A percentile compares a stretch with the other conserved stretches of the same genome.
These are phyloP conservation scores for Cardiocondyla obscurior DNA, from an alignment of 1,140 invertebrate genomes.

Conservation along the genomic window DNA sequence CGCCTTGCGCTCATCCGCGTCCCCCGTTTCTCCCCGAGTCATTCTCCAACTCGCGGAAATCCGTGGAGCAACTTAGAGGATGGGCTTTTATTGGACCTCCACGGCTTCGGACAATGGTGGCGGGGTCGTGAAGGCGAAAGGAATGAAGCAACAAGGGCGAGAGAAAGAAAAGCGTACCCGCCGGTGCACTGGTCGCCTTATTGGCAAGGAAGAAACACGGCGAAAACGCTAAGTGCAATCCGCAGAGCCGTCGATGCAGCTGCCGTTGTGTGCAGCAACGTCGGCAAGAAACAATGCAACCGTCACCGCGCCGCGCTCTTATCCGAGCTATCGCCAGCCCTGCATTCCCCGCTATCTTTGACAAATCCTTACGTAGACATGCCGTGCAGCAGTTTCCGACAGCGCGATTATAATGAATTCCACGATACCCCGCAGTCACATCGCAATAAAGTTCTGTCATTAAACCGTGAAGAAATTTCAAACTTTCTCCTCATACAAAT, in stretches of 20 bases:
- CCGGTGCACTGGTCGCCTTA: constrained; percentile 67
- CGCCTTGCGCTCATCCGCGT: not conserved
- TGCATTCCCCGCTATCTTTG: constrained; percentile 1
- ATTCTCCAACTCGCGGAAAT: constrained; percentile 56
- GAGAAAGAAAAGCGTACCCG: constrained; percentile 35
- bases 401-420: not conserved
- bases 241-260: constrained; percentile 66
- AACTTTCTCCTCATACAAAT: not conserved
- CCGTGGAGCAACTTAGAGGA: constrained; percentile 53
- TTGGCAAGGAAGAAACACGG: constrained; percentile 64
- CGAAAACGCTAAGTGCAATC: constrained; percentile 78
- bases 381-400: not conserved
- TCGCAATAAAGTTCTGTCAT: not conserved
- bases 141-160: not conserved
- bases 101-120: constrained; percentile 63
- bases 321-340: constrained; percentile 57
- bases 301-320: constrained; percentile 71
- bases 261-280: constrained; percentile 71
- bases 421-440: not conserved
- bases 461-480: not conserved
- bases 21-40: constrained; percentile 37
- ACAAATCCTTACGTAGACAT: not conserved
- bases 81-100: constrained; percentile 61
- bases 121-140: not conserved
- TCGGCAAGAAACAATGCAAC: constrained; percentile 80